phyloP scores from a whole-genome alignment of 2,113 vertebrate species.

The Chloebia gouldiae region DNA sequence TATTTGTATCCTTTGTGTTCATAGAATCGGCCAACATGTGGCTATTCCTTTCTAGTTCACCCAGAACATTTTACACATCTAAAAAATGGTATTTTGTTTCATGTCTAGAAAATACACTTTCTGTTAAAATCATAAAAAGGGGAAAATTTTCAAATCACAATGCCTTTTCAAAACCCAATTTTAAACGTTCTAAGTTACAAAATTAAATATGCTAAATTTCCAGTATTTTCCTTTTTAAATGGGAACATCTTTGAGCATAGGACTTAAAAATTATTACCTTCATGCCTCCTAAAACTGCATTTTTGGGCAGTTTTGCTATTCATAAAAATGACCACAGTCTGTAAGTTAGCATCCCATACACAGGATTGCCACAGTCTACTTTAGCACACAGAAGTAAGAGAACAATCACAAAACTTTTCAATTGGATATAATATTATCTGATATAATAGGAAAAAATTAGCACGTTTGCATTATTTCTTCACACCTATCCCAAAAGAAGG shows the following conservation, averaged over 20 bases:
- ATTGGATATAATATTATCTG: background rate
- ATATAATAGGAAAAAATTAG: background rate
- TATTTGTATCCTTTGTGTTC: background rate
- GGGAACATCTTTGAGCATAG: background rate
- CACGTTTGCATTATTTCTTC: background rate
- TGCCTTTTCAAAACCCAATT: background rate
- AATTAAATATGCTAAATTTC: background rate
- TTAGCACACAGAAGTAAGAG: background rate
- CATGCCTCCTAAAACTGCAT: background rate
- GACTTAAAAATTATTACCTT: background rate
- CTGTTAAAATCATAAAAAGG: background rate
- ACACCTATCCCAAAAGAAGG: background rate
- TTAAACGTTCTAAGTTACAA: background rate
- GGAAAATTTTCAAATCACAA: background rate
- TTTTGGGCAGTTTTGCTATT: background rate
- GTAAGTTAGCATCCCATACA: background rate
- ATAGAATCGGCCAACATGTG: background rate
- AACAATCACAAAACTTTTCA: background rate
- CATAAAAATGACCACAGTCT: background rate
- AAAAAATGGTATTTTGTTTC: background rate
- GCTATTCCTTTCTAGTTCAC: background rate
- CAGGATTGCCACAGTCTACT: background rate
- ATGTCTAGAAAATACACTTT: background rate
- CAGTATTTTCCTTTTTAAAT: background rate
- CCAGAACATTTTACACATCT: background rate